These are phyloP conservation scores for Merodon equestris DNA, from an alignment of 2,888 invertebrate genomes.

Conservation along the genomic window DNA sequence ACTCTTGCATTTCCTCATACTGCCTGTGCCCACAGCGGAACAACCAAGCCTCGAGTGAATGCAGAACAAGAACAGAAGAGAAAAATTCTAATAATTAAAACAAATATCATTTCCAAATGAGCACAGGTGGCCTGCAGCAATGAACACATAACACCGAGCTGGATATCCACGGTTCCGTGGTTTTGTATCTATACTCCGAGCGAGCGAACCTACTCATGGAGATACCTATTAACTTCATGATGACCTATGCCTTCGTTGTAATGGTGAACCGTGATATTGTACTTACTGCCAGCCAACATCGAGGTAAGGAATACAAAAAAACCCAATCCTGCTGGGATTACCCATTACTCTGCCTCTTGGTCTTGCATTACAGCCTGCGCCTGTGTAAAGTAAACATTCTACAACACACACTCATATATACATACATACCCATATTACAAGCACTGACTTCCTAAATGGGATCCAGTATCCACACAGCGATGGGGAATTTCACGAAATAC, in stretches of 20 bases:
- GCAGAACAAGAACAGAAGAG: neutral
- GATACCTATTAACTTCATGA: conserved; percentile 23
- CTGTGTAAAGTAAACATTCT: conserved; percentile 30
- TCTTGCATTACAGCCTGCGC: conserved; percentile 8
- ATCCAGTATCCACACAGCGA: conserved; percentile 5
- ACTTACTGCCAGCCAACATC: conserved; percentile 11
- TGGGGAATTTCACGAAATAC: conserved; percentile 29
- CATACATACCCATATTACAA: neutral
- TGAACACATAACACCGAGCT: conserved; percentile 7
- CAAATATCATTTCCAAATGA: conserved; percentile 31
- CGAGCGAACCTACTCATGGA: neutral
- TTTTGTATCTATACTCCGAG: neutral
- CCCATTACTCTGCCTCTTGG: neutral
- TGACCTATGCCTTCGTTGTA: conserved; percentile 19
- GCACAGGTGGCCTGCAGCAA: conserved; percentile 40
- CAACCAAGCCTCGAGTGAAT: too few species aligned
- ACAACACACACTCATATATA: neutral
- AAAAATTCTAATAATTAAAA: conserved; percentile 29
- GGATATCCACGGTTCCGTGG: neutral
- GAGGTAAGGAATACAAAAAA: neutral
- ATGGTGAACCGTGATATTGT: conserved; percentile 28
- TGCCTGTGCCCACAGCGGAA: too few species aligned
- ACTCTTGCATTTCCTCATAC: too few species aligned
- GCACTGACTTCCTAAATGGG: neutral
- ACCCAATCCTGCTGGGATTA: conserved; percentile 10